Evolutionary conservation across 1,140 invertebrate species (phyloP).

Genomic region (Drosophila aff.): DNA sequence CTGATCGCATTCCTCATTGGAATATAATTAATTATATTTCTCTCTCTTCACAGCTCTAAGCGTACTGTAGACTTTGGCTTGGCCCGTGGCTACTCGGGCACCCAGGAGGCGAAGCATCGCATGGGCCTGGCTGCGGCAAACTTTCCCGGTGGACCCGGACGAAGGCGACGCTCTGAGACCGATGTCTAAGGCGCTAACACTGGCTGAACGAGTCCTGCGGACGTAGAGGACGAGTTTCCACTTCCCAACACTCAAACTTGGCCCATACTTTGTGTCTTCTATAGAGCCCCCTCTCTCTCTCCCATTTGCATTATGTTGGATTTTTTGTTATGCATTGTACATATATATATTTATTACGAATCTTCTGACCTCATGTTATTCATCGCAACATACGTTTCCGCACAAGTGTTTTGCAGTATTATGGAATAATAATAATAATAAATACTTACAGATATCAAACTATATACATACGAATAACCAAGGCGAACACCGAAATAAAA

Average conservation of each 20-base stretch:
- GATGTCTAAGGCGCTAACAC: constrained; percentile 69
- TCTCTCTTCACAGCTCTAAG: constrained; percentile 88
- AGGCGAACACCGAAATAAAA: constrained; percentile 48
- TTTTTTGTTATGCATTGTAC: constrained; percentile 63
- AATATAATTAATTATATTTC: no score
- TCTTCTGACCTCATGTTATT: constrained; percentile 28
- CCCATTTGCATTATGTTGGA: constrained; percentile 24
- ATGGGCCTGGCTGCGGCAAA: constrained; percentile 95
- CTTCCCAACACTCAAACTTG: constrained; percentile 31
- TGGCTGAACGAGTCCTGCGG: constrained; percentile 9
- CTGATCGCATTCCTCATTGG: no score
- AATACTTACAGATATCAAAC: constrained; percentile 39
- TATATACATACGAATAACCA: constrained; percentile 36
- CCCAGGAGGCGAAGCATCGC: constrained; percentile 94
- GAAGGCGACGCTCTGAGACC: constrained; percentile 90
- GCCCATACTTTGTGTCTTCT: constrained; percentile 22
- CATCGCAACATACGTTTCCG: constrained; percentile 7
- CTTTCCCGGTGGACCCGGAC: constrained; percentile 93
- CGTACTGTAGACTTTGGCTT: constrained; percentile 93
- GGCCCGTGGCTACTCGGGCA: constrained; percentile 94
- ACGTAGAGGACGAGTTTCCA: constrained; percentile 33
- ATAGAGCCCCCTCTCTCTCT: constrained; percentile 19
- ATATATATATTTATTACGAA: constrained; percentile 61
- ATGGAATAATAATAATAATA: constrained; percentile 23
- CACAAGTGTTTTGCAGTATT: constrained; percentile 20